phyloP scores from a whole-genome alignment of 2,797 vertebrate genomes.

The Anolis apletophallus region DNA sequence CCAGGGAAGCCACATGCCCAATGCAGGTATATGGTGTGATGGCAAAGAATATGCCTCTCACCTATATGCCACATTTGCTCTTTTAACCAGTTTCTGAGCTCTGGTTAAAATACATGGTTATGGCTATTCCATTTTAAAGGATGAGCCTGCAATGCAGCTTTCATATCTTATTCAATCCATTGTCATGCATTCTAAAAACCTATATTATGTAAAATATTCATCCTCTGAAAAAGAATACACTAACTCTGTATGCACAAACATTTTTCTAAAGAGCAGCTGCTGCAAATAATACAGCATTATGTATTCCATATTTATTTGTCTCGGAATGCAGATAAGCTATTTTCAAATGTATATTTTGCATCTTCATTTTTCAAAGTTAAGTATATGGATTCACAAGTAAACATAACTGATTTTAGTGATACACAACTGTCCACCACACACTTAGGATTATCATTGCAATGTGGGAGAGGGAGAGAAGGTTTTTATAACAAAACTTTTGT shows the following conservation, averaged over 20 bases:
- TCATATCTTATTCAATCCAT: too few relatives aligned
- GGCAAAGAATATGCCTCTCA: background rate
- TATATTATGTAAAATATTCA: background rate
- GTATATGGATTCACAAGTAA: background rate
- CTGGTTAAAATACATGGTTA: background rate
- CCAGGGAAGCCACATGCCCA: background rate
- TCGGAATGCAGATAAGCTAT: background rate
- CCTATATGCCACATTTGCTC: background rate
- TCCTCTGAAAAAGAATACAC: background rate
- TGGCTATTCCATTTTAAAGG: background rate
- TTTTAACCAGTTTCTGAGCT: background rate
- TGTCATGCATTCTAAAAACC: background rate
- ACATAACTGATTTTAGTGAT: background rate
- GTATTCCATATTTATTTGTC: slow-evolving; percentile 1
- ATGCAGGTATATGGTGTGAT: background rate
- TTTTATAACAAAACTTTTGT: background rate
- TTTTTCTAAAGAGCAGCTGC: background rate
- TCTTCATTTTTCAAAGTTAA: background rate
- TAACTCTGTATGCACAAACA: background rate
- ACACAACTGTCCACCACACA: background rate
- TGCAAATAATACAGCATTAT: background rate
- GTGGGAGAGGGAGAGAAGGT: background rate
- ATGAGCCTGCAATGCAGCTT: background rate
- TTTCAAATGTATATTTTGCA: background rate
- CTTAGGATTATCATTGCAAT: background rate